Evolutionary conservation across 2,113 vertebrate genomes (phyloP), one percentile per base, ranked within the genome.

Genomic region (Archocentrus centrarchus): DNA sequence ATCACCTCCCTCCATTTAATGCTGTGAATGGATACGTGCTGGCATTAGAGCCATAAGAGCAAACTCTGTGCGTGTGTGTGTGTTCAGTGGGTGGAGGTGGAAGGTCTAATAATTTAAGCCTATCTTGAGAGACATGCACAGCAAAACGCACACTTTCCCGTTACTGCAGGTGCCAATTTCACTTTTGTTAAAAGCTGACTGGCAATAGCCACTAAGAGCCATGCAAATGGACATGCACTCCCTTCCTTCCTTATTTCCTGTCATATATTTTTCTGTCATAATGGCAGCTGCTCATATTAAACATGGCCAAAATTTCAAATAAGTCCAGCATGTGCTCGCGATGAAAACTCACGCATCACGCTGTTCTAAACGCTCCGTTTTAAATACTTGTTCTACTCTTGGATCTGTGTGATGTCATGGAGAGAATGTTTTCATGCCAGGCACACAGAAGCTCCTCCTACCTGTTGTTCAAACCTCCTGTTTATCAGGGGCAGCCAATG

Each of bases 1-100:
- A 77, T 92, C 83, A 80, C 83, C 92, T 86, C 92, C 86, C 91
- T 90, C 90, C 90, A 89, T 94, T 93, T 83, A 93, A 89, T 88
- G 80, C 79, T 62, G 61, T 91, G 88, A 93, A 90, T 84, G 87
- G 90, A 90, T 83, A 84, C 84, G 60, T 59, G 60, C 66, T 90
- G 86, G 89, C 83, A 91, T 90, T 84, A 84, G 57, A 81, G 30
- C 66, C 75, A 22, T 30, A 7, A 77, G 64, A 37, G 20, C 14
- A 66, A 47, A 66, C 35, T 58, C 50, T 80, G 83, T 55, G 77
- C 44, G 77, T n/a, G 63, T 53, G 79, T 41, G 73, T 41, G 79
- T 41, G 75, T 61, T 58, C 44, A 30, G 75, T 41, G 61, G n/a
- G 61, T 32, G 57, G 53, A 63, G 59, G 87, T 70, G 70, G 24